A percentile compares a stretch with the other conserved stretches of the same genome.
Evolutionary conservation across 2,113 vertebrate species (phyloP).

Genomic region (Dolichallabes microphthalmus): DNA sequence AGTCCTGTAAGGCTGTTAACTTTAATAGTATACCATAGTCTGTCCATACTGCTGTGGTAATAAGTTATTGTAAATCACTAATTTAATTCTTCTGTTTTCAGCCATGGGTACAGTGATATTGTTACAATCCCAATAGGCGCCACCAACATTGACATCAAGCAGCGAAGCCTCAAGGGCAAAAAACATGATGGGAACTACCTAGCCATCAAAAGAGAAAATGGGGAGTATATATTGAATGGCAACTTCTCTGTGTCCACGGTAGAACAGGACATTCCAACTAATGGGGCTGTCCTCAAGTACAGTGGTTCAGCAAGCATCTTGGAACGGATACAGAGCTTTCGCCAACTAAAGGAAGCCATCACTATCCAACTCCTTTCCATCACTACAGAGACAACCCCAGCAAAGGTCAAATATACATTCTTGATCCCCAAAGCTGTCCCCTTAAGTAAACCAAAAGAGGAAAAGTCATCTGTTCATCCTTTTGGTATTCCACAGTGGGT

Average conservation of each 20-base stretch:
- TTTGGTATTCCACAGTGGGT: conserved; percentile 81
- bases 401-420: conserved; percentile 89
- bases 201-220: conserved; percentile 80
- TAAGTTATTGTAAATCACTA: background rate
- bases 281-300: conserved; percentile 89
- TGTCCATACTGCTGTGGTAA: background rate
- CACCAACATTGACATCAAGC: conserved; percentile 94
- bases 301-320: conserved; percentile 88
- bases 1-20: conserved; percentile 72
- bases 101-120: conserved; percentile 91
- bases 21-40: background rate
- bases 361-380: conserved; percentile 85
- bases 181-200: conserved; percentile 90
- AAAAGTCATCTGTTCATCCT: conserved; percentile 72
- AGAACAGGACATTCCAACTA: conserved; percentile 88
- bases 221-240: conserved; percentile 88
- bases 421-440: conserved; percentile 83
- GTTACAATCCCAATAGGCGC: conserved; percentile 90
- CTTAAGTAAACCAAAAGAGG: conserved; percentile 76
- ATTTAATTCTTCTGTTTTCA: conserved; percentile 55
- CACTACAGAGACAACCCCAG: conserved; percentile 75
- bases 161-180: conserved; percentile 84
- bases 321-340: conserved; percentile 93
- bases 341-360: conserved; percentile 80
- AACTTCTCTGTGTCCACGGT: conserved; percentile 87